Percentiles rank a stretch among this genome's conserved stretches.
Evolutionary conservation across 2,113 vertebrate species (phyloP).

Genomic region (Emydocephalus ijimae): DNA sequence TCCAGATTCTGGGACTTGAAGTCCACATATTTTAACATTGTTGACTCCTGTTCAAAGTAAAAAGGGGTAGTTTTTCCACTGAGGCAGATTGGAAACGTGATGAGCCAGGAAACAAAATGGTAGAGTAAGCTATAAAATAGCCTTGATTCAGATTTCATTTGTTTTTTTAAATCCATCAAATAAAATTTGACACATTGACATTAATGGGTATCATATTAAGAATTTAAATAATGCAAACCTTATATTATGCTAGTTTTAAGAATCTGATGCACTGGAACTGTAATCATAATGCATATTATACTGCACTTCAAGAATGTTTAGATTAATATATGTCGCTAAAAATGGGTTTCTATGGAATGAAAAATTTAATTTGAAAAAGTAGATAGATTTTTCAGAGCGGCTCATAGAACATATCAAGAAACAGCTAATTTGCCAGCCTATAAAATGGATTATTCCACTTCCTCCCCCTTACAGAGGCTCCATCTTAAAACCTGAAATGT

Average conservation of each 20-base stretch:
- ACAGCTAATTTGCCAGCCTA: not conserved
- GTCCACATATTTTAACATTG: not conserved
- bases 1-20: not conserved
- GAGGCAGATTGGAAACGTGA: not conserved
- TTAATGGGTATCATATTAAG: not conserved
- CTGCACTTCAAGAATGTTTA: not conserved
- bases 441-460: not conserved
- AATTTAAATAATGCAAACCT: not conserved
- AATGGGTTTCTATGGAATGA: not conserved
- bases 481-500: not conserved
- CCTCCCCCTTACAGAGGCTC: not conserved
- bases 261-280: not conserved
- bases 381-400: not conserved
- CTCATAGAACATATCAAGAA: not conserved
- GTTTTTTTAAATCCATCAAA: not conserved
- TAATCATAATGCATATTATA: not conserved
- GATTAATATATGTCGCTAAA: not conserved
- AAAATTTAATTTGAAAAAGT: not conserved
- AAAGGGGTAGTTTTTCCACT: not conserved
- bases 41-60: not conserved
- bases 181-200: not conserved
- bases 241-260: not conserved
- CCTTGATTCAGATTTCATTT: not conserved
- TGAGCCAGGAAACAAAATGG: not conserved
- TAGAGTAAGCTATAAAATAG: not conserved